phyloP scores from a whole-genome alignment of 2,113 vertebrate species.

The Brachypodius melanocephalos region DNA sequence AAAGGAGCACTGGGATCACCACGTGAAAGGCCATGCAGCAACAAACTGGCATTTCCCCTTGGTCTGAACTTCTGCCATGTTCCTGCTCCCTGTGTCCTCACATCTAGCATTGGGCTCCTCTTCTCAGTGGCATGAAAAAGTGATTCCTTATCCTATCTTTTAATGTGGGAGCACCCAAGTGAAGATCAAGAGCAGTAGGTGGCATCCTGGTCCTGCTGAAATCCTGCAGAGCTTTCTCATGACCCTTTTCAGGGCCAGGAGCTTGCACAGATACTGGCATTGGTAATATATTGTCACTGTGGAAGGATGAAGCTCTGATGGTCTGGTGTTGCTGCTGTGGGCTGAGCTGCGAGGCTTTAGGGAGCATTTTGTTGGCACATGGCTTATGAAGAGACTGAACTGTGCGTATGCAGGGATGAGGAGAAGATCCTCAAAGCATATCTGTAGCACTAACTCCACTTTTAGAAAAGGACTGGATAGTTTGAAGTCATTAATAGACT shows the following conservation, averaged over 20 bases:
- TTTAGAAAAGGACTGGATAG: not conserved
- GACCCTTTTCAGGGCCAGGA: not conserved
- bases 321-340: not conserved
- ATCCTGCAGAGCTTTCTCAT: not conserved
- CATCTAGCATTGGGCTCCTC: not conserved
- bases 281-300: fast-evolving
- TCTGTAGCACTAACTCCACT: not conserved
- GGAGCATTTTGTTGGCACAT: not conserved
- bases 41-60: not conserved
- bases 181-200: not conserved
- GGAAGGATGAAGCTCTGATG: not conserved
- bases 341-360: not conserved
- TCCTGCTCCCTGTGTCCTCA: not conserved
- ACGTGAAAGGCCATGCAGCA: not conserved
- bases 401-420: not conserved
- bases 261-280: fast-evolving
- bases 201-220: constrained; percentile 25
- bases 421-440: not conserved
- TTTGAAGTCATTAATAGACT: not conserved
- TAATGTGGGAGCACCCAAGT: not conserved
- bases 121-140: not conserved
- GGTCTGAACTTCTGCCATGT: not conserved
- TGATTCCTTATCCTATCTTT: not conserved
- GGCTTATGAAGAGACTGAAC: not conserved
- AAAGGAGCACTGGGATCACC: not conserved